These are phyloP conservation scores for Onychostoma macrolepis DNA, from an alignment of 2,113 vertebrate genomes.

Conservation along the genomic window DNA sequence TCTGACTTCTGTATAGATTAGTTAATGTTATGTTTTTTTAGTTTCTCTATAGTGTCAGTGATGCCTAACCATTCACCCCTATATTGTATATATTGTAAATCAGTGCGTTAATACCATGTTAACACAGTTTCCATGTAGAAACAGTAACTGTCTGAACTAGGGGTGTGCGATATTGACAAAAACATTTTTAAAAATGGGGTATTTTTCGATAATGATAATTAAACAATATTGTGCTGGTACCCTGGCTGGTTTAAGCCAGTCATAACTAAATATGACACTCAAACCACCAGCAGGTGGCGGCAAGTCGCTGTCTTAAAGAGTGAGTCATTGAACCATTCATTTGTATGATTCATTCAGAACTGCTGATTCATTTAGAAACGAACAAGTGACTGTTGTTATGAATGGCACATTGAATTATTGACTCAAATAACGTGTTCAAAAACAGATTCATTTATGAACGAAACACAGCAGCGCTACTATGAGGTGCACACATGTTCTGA, in stretches of 20 bases:
- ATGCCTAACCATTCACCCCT: background rate
- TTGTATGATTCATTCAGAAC: background rate
- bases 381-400: background rate
- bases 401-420: too few species aligned
- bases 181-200: too few species aligned
- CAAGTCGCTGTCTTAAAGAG: background rate
- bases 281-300: background rate
- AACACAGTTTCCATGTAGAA: background rate
- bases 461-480: too few species aligned
- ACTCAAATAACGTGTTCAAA: too few species aligned
- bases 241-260: background rate
- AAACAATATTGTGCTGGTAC: too few species aligned
- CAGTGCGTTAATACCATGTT: background rate
- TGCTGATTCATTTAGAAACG: background rate
- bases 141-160: background rate
- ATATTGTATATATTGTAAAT: background rate
- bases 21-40: background rate
- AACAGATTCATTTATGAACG: too few species aligned
- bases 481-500: too few species aligned
- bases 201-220: background rate
- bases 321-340: background rate
- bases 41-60: background rate
- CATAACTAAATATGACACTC: background rate
- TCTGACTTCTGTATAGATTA: background rate
- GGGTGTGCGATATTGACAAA: too few species aligned